These are phyloP conservation scores for Chrysogorgia sp. DNA, from an alignment of 92 coral and sea anemone genomes.

Conservation along the genomic window DNA sequence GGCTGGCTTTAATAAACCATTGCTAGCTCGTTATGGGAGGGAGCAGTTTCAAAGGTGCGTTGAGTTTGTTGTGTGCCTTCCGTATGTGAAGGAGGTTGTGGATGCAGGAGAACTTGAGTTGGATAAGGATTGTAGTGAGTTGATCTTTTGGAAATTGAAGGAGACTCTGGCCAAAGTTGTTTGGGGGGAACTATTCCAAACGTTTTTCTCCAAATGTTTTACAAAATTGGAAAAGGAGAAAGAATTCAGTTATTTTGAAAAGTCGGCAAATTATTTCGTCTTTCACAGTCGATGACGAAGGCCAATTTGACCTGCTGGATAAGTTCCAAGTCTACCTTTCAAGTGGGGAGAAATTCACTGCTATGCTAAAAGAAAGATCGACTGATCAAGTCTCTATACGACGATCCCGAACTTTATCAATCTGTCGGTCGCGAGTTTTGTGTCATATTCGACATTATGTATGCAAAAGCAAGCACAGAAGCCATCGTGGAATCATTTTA, in stretches of 20 bases:
- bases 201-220: background rate
- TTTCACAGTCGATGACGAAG: slow-evolving; percentile 1
- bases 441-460: slow-evolving; percentile 20
- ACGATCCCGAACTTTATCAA: slow-evolving; percentile 13
- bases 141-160: slow-evolving; percentile 37
- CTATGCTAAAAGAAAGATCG: slow-evolving; percentile 6
- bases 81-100: slow-evolving; percentile 21
- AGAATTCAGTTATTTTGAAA: background rate
- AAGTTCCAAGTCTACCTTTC: background rate
- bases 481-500: no score
- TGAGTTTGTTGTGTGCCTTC: slow-evolving; percentile 23
- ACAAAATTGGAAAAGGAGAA: slow-evolving; percentile 3
- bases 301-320: slow-evolving; percentile 22
- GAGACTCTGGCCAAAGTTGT: slow-evolving; percentile 3
- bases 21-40: slow-evolving; percentile 17
- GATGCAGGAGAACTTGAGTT: slow-evolving; percentile 6
- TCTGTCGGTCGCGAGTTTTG: slow-evolving; percentile 28
- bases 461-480: no score
- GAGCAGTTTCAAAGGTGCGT: slow-evolving; percentile 24
- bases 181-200: slow-evolving; percentile 38
- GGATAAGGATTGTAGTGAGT: background rate
- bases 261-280: background rate
- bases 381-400: slow-evolving; percentile 10
- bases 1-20: slow-evolving; percentile 2
- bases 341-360: background rate